Base-by-base conservation (phyloP, 2,113 vertebrate genomes). In the Cygnus atratus region DNA sequence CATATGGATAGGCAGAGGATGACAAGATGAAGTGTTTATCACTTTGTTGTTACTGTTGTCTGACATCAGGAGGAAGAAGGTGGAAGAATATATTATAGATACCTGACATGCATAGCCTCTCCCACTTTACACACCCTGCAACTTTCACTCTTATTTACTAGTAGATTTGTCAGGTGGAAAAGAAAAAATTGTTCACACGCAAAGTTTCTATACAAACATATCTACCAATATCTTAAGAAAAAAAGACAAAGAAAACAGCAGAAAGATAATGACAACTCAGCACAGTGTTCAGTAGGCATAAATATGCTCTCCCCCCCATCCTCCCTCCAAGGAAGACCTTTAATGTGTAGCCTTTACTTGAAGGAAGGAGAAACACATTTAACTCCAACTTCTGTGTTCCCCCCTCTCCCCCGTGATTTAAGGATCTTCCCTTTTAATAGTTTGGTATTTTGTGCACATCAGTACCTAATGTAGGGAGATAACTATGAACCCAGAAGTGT, bases 231-330 rank as follows among this genome's bases (percentile, higher is more conserved):
- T 59, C 89, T 82, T 29, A 75, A 75, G 37, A 31, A 58, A 82
- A 92, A 81, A 33, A 5, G 3, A 21, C 25, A 67, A 70, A 74
- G 24, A 58, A 78, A 95, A 43, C 19, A 88, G 68, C 3, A 4
- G 39, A 43, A 87, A 78, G 25, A 61, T 54, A 31, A 31, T 5
- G 10, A 39, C 48, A 76, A 33, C 28, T 58, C 84, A 78, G 24
- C 2, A 3, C 5, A 65, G 25, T 22, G 7, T 26, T 71, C 0
- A 0, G 29, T 66, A 70, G 80, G 25, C 4, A 19, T 33, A 91
- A 85, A 59, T 9, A 46, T 4, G 8, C 3, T 71, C 41, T 63
- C 5, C 24, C 35, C 48, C 18, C 37, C 74, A 41, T 50, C 22
- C 48, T 22, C 48, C 21, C 22, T 48, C 46, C 46, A 48, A 21